Percentiles rank a stretch among this genome's conserved stretches.
Evolutionary conservation across 2,888 invertebrate species (phyloP).

Genomic region (Ophion ellenae): DNA sequence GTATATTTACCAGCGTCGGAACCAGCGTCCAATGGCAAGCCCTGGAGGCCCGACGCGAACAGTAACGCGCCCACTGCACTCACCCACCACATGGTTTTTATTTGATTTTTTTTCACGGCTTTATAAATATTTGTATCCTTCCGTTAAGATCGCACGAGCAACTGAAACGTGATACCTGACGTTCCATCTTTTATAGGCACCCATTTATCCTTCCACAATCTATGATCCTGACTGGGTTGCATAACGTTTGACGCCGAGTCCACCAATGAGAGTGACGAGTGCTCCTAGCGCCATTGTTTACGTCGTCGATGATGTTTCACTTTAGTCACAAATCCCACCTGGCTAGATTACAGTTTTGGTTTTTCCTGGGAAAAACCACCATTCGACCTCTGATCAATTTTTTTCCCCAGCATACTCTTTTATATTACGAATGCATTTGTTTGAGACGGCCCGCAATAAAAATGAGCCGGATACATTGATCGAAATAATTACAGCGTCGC

Average conservation of each 20-base stretch:
- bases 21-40: slow-evolving; percentile 70
- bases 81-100: slow-evolving; percentile 69
- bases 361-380: slow-evolving; percentile 63
- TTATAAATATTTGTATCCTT: slow-evolving; percentile 1
- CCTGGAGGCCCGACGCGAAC: slow-evolving; percentile 67
- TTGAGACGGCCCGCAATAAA: slow-evolving; percentile 44
- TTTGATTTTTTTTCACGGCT: slow-evolving; percentile 19
- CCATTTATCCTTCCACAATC: slow-evolving; percentile 49
- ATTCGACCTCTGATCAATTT: slow-evolving; percentile 27
- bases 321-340: slow-evolving; percentile 31
- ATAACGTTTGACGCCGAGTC: slow-evolving; percentile 48
- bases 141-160: slow-evolving; percentile 40
- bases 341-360: slow-evolving; percentile 56
- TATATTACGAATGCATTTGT: slow-evolving; percentile 29
- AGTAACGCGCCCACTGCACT: slow-evolving; percentile 71
- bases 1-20: slow-evolving; percentile 70
- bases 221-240: slow-evolving; percentile 62
- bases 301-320: slow-evolving; percentile 41
- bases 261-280: slow-evolving; percentile 65
- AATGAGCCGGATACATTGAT: slow-evolving; percentile 36
- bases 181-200: slow-evolving; percentile 68
- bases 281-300: slow-evolving; percentile 47
- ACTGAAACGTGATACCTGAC: slow-evolving; percentile 54
- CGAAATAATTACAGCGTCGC: slow-evolving; percentile 44
- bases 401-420: slow-evolving; percentile 20